Conservation (phyloP, 2,113 vertebrate genomes). For the Nannospalax galili region DNA sequence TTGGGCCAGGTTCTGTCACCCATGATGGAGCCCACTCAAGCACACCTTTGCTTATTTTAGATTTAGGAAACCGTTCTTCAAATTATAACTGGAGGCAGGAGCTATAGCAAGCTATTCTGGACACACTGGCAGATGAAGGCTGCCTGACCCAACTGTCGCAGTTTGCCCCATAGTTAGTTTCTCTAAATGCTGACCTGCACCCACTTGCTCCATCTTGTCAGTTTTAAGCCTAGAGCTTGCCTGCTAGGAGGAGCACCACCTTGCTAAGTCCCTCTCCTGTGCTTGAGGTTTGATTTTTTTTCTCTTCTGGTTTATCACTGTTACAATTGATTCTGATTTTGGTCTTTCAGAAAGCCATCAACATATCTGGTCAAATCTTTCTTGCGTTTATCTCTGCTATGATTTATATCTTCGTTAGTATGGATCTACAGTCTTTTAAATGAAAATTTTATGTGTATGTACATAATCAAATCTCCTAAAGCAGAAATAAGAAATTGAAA, state of each 20-base stretch:
- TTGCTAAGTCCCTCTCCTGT: neutral
- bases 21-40: neutral
- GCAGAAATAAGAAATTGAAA: neutral
- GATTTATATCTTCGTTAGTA: neutral
- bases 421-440: slow-evolving; percentile 11
- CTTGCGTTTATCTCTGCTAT: neutral
- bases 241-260: neutral
- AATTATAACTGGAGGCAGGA: neutral
- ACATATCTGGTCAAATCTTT: slow-evolving; percentile 12
- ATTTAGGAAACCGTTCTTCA: neutral
- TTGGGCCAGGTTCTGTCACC: no score
- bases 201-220: neutral
- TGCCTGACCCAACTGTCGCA: neutral
- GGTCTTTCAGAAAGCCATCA: neutral
- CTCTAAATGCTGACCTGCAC: neutral
- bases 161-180: neutral
- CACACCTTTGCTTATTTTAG: neutral
- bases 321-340: neutral
- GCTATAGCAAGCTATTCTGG: neutral
- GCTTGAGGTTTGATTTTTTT: neutral
- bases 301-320: neutral
- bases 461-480: neutral
- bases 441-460: neutral
- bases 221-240: neutral
- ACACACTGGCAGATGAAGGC: neutral